Evolutionary conservation across 2,797 vertebrate species (phyloP).

Genomic region (Aplochiton taeniatus): DNA sequence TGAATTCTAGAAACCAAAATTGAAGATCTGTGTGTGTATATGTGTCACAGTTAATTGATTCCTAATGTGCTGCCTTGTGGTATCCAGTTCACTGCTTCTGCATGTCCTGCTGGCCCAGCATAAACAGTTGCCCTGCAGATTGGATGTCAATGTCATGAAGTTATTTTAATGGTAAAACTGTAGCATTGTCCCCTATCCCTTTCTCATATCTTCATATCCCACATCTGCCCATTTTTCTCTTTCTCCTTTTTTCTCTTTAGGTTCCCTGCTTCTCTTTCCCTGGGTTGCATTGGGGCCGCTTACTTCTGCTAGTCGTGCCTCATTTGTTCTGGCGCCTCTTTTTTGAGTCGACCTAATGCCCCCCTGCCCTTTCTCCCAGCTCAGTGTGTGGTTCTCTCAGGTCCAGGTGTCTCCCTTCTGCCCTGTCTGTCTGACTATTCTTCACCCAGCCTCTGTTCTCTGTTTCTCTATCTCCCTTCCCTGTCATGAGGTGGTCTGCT

Average conservation of each 20-base stretch:
- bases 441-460: neutral
- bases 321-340: too few species aligned
- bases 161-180: neutral
- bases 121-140: neutral
- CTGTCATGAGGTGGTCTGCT: too few species aligned
- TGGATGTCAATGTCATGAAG: neutral
- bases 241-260: neutral
- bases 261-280: too few species aligned
- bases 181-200: neutral
- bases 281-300: too few species aligned
- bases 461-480: neutral
- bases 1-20: conserved; percentile 40
- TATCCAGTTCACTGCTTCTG: conserved; percentile 11
- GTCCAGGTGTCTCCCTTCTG: conserved; percentile 3
- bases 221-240: neutral
- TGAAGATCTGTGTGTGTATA: neutral
- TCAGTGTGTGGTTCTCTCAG: conserved; percentile 5
- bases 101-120: neutral
- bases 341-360: neutral
- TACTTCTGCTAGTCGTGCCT: neutral
- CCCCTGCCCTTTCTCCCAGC: neutral
- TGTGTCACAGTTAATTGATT: conserved; percentile 35
- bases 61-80: conserved; percentile 37
- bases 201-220: too few species aligned
- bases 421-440: neutral